These are phyloP conservation scores for Alentia gelatinosa DNA, from an alignment of 2,888 invertebrate genomes.

Conservation along the genomic window DNA sequence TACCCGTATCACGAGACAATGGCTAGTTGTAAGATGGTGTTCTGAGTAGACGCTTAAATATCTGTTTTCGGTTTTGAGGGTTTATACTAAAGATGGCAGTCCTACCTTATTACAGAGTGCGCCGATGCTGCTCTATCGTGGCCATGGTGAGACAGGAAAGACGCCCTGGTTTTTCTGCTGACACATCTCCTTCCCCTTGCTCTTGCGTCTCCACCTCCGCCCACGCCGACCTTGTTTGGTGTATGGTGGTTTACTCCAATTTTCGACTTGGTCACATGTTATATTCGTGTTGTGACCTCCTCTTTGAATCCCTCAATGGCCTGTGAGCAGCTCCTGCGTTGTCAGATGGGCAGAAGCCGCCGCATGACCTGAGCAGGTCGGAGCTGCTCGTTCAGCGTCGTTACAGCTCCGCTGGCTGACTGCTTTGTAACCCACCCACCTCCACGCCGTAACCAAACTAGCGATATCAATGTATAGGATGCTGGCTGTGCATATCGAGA, in stretches of 20 bases:
- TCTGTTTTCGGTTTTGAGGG: not conserved
- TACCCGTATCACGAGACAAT: too few species aligned
- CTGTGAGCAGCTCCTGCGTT: not conserved
- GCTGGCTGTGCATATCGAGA: too few species aligned
- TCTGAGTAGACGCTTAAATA: too few species aligned
- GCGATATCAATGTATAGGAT: too few species aligned
- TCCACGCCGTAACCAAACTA: too few species aligned
- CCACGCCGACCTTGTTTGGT: too few species aligned
- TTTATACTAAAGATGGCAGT: slow-evolving; percentile 8
- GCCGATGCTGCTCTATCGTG: not conserved
- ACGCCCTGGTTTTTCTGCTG: not conserved
- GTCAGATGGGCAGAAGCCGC: not conserved
- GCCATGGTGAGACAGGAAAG: not conserved
- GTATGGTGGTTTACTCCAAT: too few species aligned
- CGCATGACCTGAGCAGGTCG: slow-evolving; percentile 3
- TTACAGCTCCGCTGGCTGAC: too few species aligned
- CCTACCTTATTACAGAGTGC: not conserved
- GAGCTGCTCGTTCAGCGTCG: not conserved
- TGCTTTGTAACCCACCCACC: too few species aligned
- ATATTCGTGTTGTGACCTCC: not conserved
- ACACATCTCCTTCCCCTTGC: not conserved
- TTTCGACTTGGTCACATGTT: too few species aligned
- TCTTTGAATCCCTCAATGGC: not conserved
- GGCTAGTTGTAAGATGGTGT: too few species aligned
- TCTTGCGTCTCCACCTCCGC: not conserved